Evolutionary conservation across 1,140 invertebrate genomes (phyloP), one percentile per base, ranked within the genome.

Genomic region (Drosophila takahashii): DNA sequence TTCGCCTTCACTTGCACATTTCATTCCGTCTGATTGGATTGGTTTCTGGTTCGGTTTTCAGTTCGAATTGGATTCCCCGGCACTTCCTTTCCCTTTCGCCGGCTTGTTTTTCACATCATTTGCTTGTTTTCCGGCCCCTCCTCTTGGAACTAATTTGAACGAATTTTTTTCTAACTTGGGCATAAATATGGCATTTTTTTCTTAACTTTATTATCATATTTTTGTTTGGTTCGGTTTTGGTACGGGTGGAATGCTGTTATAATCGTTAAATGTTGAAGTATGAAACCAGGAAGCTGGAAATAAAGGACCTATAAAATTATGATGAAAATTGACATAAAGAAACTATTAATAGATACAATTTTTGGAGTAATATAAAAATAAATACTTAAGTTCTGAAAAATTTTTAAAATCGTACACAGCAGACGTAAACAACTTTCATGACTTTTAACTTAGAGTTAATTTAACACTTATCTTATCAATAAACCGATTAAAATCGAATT

Each of bases 1-100:
- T 87, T 89, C 62, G 44, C 81, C 80, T 73, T 72, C 79, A 83
- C 83, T 79, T 87, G 83, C 83, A 87, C 84, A 87, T 89, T 89
- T 79, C 75, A 65, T 70, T 57, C 36, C 27, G 56, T 50, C 65
- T 81, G 76, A 86, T 87, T 89, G 84, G 79, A 86, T 86, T 86
- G 78, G 57, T 57, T 79, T 56, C n/a, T 37, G 47, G 42, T 57
- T 74, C 39, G 42, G n/a, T 16, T 56, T 57, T 61, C 4, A n/a
- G 29, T 47, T 36, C 5, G n/a, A n/a, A 45, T 45, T 42, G 51
- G 27, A 56, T 45, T 18, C 29, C 51, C 32, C 9, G 29, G 11
- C 45, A 41, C 60, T 66, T 67, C 62, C 66, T 70, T 70, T 70
- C 51, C 66, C 66, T 70, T 70, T 70, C 64, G 27, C 50, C 13